phyloP scores from a whole-genome alignment of 2,113 vertebrate genomes.

The Xenopus tropicalis region DNA sequence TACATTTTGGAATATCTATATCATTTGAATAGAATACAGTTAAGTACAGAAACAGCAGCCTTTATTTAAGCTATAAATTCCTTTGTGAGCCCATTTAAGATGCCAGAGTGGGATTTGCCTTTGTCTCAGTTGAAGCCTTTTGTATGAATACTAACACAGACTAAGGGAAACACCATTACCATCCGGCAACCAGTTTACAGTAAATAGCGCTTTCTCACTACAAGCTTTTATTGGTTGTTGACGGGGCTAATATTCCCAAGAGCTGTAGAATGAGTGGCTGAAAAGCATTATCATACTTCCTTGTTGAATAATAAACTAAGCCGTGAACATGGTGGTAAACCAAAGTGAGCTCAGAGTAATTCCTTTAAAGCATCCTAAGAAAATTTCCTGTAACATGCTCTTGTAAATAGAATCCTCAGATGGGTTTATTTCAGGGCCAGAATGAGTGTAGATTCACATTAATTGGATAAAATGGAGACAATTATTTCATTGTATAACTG shows the following conservation, averaged over 20 bases:
- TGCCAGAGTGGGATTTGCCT: conserved; percentile 27
- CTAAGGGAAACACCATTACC: conserved; percentile 34
- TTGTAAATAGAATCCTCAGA: conserved; percentile 29
- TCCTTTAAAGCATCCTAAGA: conserved; percentile 41
- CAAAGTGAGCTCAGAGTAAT: conserved; percentile 36
- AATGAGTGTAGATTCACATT: not conserved
- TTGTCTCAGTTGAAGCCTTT: not conserved
- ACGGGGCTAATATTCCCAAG: conserved; percentile 39
- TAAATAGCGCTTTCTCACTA: conserved; percentile 37
- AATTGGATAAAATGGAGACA: not conserved
- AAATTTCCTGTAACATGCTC: conserved; percentile 43
- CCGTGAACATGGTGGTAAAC: conserved; percentile 44
- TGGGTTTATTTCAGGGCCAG: not conserved
- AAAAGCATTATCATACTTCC: conserved; percentile 43
- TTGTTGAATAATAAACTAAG: conserved; percentile 46
- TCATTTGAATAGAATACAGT: not conserved
- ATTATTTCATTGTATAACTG: not conserved
- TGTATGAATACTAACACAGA: conserved; percentile 19
- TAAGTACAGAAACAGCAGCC: not conserved
- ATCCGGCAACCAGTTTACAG: conserved; percentile 32
- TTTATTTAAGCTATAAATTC: not conserved
- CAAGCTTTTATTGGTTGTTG: conserved; percentile 45
- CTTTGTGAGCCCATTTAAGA: not conserved
- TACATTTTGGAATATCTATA: too few species aligned
- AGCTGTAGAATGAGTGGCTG: conserved; percentile 40